Base-by-base conservation (phyloP, 2,113 vertebrate species). In the Pseudonaja textilis region DNA sequence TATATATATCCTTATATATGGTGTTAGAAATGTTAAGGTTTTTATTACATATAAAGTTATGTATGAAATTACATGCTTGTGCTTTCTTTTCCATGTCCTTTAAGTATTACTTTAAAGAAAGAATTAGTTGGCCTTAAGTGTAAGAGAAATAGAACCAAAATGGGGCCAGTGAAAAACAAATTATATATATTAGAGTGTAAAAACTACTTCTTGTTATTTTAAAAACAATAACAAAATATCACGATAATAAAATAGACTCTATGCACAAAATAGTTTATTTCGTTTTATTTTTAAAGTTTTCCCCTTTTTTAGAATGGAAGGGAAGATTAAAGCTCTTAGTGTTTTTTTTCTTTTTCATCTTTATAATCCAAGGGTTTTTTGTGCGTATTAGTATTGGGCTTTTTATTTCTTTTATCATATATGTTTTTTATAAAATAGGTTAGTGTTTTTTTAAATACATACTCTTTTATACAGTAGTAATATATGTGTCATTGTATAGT, bases 31-130 rank as follows among this genome's bases (percentile, higher is more conserved):
- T 29, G 26, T 89, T 26, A 29, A 89, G 23, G 74, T 89, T 52
- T 55, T 55, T 34, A n/a, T 54, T 47, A 23, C 29, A 18, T 89
- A 34, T n/a, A 59, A 59, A n/a, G 90, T 3, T 69, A 4, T 55
- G 85, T 88, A 89, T 94, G 93, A 96, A 94, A 94, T 91, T 93
- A 88, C 85, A n/a, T 92, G 95, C 94, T 89, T 45, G 55, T 81
- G 9, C 34, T 92, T 89, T 52, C n/a, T 11, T 54, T 29, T 55
- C 45, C 54, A 39, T 89, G 47, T 4, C 34, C 23, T 56, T 89
- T 47, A 56, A n/a, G 34, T 23, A 91, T 14, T 56, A 39, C 22
- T 22, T 45, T 14, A 85, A 91, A 55, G 25, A 90, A 25, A 45
- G n/a, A 11, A 90, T 39, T 23, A 54, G 22, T n/a, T 54, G 50